A percentile compares a stretch with the other conserved stretches of the same genome.
Evolutionary conservation across 2,113 vertebrate species (phyloP).

Genomic region (Oriolus oriolus): DNA sequence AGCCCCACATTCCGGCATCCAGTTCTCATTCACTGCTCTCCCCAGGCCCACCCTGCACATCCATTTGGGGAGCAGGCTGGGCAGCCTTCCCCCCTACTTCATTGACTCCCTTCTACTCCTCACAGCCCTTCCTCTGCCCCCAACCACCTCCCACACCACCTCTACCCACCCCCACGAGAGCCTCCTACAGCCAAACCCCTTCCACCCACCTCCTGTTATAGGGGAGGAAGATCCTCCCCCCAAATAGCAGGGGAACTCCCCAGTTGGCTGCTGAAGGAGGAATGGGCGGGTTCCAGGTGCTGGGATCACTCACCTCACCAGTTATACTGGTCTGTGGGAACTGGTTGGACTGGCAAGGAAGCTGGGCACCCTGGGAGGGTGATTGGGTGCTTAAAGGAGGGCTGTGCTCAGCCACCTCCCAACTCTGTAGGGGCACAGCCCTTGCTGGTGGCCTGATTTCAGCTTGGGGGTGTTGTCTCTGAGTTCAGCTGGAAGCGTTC

Average conservation of each 20-base stretch:
- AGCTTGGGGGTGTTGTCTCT: neutral
- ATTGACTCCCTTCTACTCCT: too few species aligned
- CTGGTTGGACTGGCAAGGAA: neutral
- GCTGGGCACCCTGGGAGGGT: accelerated
- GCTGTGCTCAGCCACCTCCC: neutral
- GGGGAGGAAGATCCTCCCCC: neutral
- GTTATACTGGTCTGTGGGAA: accelerated
- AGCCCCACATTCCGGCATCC: neutral
- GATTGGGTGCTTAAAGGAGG: too few species aligned
- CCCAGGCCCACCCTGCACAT: accelerated
- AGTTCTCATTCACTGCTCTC: neutral
- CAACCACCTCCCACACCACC: accelerated
- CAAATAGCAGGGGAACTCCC: neutral
- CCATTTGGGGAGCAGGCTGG: accelerated
- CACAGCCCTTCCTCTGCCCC: neutral
- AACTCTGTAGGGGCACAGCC: neutral
- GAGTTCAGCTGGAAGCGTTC: neutral
- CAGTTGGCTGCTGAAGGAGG: neutral
- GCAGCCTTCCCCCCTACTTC: accelerated
- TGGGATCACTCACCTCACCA: accelerated
- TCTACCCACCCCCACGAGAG: accelerated
- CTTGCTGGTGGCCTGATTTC: accelerated
- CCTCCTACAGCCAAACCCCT: accelerated
- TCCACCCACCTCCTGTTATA: neutral
- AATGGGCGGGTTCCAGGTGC: neutral